Percentiles rank a stretch among this genome's conserved stretches.
Conservation (phyloP, 1,140 invertebrate genomes). For the Kradibia gibbosae region DNA sequence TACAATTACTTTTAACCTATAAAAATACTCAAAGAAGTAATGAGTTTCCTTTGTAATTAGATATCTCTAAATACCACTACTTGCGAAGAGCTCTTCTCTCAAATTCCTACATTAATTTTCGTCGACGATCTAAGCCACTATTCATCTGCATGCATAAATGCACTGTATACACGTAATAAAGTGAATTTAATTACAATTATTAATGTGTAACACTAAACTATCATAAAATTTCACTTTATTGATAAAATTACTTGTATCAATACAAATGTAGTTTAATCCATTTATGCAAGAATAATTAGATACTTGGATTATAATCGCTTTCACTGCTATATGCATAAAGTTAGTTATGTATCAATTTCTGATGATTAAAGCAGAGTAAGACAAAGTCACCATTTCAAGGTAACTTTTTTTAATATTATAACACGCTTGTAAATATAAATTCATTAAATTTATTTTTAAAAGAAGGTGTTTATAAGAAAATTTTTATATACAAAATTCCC, state of each 20-base stretch:
- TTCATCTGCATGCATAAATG: slow-evolving; percentile 24
- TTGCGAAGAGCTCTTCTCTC: background rate
- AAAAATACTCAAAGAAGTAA: background rate
- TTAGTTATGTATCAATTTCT: background rate
- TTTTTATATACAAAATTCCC: too few species aligned
- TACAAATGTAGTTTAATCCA: background rate
- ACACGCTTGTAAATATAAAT: background rate
- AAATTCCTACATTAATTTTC: slow-evolving; percentile 32
- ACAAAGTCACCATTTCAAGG: background rate
- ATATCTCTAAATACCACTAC: background rate
- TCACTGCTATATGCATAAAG: background rate
- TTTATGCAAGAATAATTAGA: background rate
- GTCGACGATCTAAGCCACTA: background rate
- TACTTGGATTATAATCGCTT: background rate
- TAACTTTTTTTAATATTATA: background rate
- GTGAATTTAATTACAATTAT: background rate
- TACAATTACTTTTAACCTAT: too few species aligned
- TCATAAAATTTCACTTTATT: background rate
- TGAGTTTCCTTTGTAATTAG: background rate
- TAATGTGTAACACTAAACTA: background rate
- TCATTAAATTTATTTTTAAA: background rate
- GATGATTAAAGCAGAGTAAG: slow-evolving; percentile 20
- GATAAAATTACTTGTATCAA: background rate
- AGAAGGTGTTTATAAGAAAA: background rate
- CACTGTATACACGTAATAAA: background rate